Evolutionary conservation across 2,113 vertebrate genomes (phyloP).

Genomic region (Sylvicapra grimmia): DNA sequence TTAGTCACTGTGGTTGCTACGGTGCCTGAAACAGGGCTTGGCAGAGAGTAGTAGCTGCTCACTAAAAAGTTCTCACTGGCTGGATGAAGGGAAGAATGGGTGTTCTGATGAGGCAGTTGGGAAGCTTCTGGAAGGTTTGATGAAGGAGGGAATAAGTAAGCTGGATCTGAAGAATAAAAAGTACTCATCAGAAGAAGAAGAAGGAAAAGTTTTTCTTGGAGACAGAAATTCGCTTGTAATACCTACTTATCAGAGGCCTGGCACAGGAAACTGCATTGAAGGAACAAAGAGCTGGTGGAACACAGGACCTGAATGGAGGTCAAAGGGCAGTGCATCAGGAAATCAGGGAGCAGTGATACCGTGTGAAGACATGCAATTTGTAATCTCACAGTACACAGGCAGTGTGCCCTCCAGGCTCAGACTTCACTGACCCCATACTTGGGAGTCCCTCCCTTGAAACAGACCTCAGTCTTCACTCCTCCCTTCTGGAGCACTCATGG

Average conservation of each 20-base stretch:
- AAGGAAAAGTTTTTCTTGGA: neutral
- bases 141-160: neutral
- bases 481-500: neutral
- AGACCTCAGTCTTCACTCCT: neutral
- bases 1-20: neutral
- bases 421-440: neutral
- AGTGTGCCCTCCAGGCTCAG: neutral
- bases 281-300: neutral
- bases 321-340: neutral
- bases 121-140: neutral
- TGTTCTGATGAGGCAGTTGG: neutral
- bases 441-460: neutral
- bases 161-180: neutral
- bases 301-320: no score
- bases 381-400: neutral
- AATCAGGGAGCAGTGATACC: no score
- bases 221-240: neutral
- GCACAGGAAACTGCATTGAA: fast-evolving
- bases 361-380: fast-evolving
- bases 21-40: neutral
- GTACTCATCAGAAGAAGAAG: neutral
- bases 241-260: no score
- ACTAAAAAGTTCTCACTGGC: neutral
- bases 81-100: neutral
- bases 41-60: neutral